Evolutionary conservation across 2,888 invertebrate genomes (phyloP).

Genomic region (Andrena minutula): DNA sequence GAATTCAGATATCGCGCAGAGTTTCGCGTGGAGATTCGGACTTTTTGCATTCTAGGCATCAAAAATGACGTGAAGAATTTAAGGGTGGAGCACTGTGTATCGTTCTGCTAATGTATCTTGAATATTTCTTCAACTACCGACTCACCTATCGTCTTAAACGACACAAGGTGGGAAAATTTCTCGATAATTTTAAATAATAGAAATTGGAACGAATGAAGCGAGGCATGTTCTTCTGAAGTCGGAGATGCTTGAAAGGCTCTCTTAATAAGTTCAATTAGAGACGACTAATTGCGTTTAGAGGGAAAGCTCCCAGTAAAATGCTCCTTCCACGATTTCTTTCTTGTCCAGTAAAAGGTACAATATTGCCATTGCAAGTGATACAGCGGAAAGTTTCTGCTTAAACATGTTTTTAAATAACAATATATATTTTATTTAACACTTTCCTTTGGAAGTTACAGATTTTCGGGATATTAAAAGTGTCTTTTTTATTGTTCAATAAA

Average conservation of each 20-base stretch:
- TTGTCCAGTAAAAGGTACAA: conserved; percentile 6
- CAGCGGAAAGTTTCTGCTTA: neutral
- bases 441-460: neutral
- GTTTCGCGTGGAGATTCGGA: conserved; percentile 35
- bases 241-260: conserved; percentile 23
- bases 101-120: too few relatives aligned
- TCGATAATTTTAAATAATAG: conserved; percentile 30
- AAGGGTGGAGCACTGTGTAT: too few relatives aligned
- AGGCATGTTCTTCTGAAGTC: conserved; percentile 12
- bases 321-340: conserved; percentile 2
- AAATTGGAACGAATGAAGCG: conserved; percentile 20
- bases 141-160: too few relatives aligned
- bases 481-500: neutral
- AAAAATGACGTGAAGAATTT: neutral
- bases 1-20: conserved; percentile 17
- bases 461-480: neutral
- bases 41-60: too few relatives aligned
- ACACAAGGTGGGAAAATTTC: neutral
- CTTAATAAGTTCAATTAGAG: conserved; percentile 54
- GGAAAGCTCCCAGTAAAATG: conserved; percentile 19
- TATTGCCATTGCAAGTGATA: conserved; percentile 2
- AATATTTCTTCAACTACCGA: neutral
- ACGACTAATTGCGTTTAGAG: conserved; percentile 25
- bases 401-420: neutral
- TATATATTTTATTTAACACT: neutral